Base-by-base conservation (phyloP, 2,888 invertebrate genomes). In the Phymatocera aterrima region DNA sequence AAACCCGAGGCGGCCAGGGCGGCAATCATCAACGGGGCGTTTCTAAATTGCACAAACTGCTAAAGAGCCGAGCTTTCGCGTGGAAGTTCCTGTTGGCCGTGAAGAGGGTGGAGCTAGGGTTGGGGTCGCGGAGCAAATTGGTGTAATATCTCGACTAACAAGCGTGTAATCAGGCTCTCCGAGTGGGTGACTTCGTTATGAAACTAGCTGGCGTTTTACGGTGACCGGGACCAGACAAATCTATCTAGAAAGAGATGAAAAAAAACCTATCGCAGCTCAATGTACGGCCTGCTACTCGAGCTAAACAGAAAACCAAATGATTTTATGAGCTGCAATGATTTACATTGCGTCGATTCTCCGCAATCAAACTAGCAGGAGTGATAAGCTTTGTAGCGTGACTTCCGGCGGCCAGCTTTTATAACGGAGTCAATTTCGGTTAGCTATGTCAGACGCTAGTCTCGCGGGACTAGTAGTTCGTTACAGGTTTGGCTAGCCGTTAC, bases 21-120 rank as follows among this genome's bases (percentile, higher is more conserved):
- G 48, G 70, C 51, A 34, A 51, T 51, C 70, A 51, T 72, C 70
- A 51, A 72, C 79, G 80, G 82, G 80, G 80, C 79, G 80, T 80
- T 79, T 79, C 80, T 78, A 83, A 82, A 83, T 84, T 83, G 81
- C 81, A 78, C 79, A 80, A 83, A 82, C 83, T 83, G 83, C 79
- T 78, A 75, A 78, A 54, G 78, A 78, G 83, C 83, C 81, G 75
- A 75, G 75, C 54, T 75, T 60, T 75, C 75, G 75, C 75, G 57
- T 48, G 75, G 75, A 75, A 75, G 40, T 31, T 57, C 57, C 54
- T 57, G 75, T 40, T 60, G 54, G 24, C 57, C 75, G 28, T 60
- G 40, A 54, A 60, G 60, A 75, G 75, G 75, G 75, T 72, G 72
- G 72, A 34, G n/a, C 43, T 21, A 51, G 46, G 60, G 37, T 75